These are phyloP conservation scores for Hemichromis elongatus DNA, from an alignment of 2,113 vertebrate species.

Conservation along the genomic window DNA sequence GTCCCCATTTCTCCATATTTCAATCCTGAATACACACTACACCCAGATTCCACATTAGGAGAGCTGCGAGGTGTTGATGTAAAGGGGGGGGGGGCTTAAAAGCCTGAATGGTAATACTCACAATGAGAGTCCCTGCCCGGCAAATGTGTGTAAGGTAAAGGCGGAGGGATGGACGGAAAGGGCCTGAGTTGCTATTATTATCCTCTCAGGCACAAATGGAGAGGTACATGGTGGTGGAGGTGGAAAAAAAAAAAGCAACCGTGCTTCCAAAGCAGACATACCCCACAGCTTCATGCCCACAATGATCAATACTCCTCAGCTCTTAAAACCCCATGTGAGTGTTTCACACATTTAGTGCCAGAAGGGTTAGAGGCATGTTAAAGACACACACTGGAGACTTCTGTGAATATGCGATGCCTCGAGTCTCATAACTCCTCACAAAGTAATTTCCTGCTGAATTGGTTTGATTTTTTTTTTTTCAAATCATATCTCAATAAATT, in stretches of 20 bases:
- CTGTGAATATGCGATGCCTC: constrained; percentile 21
- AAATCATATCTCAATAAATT: not conserved
- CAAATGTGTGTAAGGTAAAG: not conserved
- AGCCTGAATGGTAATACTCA: constrained; percentile 37
- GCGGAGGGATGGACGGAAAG: not conserved
- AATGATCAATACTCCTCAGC: constrained; percentile 55
- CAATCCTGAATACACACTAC: not conserved
- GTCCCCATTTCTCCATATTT: constrained; percentile 10
- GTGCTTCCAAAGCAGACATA: constrained; percentile 29
- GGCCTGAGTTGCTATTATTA: constrained; percentile 51
- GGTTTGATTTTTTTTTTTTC: not conserved
- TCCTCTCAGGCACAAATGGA: constrained; percentile 38
- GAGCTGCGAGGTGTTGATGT: not conserved
- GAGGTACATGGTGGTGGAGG: constrained; percentile 10
- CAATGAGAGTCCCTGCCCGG: constrained; percentile 14
- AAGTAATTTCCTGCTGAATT: constrained; percentile 29
- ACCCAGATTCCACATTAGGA: not conserved
- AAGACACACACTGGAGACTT: constrained; percentile 4
- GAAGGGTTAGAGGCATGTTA: constrained; percentile 16
- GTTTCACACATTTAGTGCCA: constrained; percentile 42
- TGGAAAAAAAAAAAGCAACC: not conserved
- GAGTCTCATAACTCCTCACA: not conserved
- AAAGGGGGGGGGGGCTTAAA: constrained; percentile 7
- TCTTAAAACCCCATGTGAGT: constrained; percentile 43
- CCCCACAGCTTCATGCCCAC: constrained; percentile 36